These are phyloP conservation scores for Henicopernis longicauda DNA, from an alignment of 2,113 vertebrate genomes.

Conservation along the genomic window DNA sequence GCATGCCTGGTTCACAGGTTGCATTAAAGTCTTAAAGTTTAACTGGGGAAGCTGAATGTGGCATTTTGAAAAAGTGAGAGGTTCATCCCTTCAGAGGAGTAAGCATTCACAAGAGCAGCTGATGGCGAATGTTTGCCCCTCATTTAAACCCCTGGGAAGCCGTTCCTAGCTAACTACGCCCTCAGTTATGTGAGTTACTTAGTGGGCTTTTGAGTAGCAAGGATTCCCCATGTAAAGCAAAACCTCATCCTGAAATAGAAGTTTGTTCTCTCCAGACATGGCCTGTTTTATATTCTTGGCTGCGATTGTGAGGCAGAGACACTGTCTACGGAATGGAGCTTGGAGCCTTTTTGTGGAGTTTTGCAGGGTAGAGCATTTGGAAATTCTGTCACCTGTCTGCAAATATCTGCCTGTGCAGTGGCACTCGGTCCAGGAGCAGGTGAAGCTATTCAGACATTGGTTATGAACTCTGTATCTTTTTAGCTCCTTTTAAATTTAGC, in stretches of 20 bases:
- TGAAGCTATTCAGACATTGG: background rate
- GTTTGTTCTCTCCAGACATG: background rate
- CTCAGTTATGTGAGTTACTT: background rate
- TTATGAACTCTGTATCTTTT: background rate
- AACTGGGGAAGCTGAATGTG: background rate
- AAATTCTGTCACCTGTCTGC: background rate
- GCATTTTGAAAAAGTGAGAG: background rate
- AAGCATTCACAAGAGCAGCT: background rate
- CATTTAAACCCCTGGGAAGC: background rate
- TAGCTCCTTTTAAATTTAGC: background rate
- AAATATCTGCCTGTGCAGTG: background rate
- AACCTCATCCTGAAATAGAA: background rate
- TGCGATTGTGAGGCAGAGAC: background rate
- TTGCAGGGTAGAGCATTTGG: background rate
- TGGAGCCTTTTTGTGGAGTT: background rate
- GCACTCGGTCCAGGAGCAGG: background rate
- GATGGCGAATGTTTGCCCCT: background rate
- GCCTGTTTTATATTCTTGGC: background rate
- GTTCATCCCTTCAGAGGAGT: background rate
- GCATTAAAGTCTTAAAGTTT: background rate
- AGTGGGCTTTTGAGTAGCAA: background rate
- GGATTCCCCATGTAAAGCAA: background rate
- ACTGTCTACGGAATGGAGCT: background rate
- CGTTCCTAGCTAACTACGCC: background rate
- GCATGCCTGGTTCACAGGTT: background rate